A percentile compares a stretch with the other conserved stretches of the same genome.
These are phyloP conservation scores for Oscheius sp. DNA, from an alignment of 2,888 invertebrate species.

Conservation along the genomic window DNA sequence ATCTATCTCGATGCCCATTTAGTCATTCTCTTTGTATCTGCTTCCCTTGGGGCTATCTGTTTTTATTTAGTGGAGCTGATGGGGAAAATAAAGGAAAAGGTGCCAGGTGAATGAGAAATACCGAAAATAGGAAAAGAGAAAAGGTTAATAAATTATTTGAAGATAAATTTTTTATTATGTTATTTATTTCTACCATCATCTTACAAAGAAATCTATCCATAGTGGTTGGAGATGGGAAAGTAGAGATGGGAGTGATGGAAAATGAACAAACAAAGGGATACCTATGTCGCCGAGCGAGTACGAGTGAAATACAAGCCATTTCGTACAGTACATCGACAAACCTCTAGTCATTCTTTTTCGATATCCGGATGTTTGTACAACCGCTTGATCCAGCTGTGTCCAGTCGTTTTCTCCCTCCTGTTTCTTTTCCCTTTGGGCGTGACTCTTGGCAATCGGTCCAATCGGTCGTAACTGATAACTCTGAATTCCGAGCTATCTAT, in stretches of 20 bases:
- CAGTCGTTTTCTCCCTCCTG: neutral
- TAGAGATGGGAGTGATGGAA: neutral
- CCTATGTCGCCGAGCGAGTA: slow-evolving; percentile 2
- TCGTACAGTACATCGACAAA: neutral
- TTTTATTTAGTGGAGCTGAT: slow-evolving; percentile 19
- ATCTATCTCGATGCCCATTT: slow-evolving; percentile 24
- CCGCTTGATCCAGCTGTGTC: no score
- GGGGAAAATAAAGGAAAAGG: slow-evolving; percentile 12
- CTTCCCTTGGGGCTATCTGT: slow-evolving; percentile 11
- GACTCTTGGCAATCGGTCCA: slow-evolving; percentile 3
- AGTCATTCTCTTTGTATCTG: slow-evolving; percentile 9
- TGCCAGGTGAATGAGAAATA: no score
- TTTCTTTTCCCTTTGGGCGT: neutral
- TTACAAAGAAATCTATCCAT: no score
- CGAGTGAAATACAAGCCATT: slow-evolving; percentile 17
- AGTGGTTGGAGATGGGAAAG: no score
- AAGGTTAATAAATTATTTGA: no score
- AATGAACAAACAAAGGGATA: slow-evolving; percentile 19
- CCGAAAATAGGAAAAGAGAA: neutral
- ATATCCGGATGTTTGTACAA: neutral
- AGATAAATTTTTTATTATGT: no score
- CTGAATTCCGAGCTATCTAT: slow-evolving; percentile 4
- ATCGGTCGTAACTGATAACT: slow-evolving; percentile 20
- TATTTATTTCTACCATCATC: no score
- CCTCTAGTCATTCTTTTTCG: neutral